Percentiles rank a stretch among this genome's conserved stretches.
These are phyloP conservation scores for Heliconius hermathena DNA, from an alignment of 1,140 invertebrate genomes.

Conservation along the genomic window DNA sequence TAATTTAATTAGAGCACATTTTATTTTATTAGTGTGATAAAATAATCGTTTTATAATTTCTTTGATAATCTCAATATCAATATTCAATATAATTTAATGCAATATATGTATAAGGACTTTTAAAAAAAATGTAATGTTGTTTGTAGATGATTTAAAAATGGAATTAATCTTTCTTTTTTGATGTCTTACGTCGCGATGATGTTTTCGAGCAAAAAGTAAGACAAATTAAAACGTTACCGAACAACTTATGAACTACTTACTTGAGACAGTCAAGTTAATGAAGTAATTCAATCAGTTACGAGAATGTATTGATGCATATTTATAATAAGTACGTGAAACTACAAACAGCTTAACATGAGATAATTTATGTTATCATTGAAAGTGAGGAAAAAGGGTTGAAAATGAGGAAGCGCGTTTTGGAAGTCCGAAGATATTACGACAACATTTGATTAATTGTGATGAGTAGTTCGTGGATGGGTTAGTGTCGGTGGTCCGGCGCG, in stretches of 20 bases:
- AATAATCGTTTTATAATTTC: background rate
- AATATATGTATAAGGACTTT: background rate
- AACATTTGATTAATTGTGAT: background rate
- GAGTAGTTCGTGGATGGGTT: background rate
- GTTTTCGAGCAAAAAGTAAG: background rate
- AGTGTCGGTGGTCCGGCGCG: slow-evolving; percentile 78
- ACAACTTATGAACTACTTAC: background rate
- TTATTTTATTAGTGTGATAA: background rate
- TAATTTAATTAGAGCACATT: background rate
- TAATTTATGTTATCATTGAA: background rate
- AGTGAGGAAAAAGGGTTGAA: background rate
- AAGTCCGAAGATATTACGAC: slow-evolving; percentile 6
- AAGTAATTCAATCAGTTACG: background rate
- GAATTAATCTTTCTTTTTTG: background rate
- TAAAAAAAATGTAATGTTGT: background rate
- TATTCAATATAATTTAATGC: slow-evolving; percentile 7
- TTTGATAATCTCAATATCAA: background rate
- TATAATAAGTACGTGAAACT: slow-evolving; percentile 6
- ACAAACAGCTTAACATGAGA: slow-evolving; percentile 11
- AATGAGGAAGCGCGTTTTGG: slow-evolving; percentile 4
- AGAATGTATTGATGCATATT: background rate
- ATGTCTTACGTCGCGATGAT: background rate
- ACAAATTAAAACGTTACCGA: background rate
- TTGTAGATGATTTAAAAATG: background rate
- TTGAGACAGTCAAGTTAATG: background rate